Base-by-base conservation (phyloP, 2,797 vertebrate species). In the Bryconaethiops microstoma region DNA sequence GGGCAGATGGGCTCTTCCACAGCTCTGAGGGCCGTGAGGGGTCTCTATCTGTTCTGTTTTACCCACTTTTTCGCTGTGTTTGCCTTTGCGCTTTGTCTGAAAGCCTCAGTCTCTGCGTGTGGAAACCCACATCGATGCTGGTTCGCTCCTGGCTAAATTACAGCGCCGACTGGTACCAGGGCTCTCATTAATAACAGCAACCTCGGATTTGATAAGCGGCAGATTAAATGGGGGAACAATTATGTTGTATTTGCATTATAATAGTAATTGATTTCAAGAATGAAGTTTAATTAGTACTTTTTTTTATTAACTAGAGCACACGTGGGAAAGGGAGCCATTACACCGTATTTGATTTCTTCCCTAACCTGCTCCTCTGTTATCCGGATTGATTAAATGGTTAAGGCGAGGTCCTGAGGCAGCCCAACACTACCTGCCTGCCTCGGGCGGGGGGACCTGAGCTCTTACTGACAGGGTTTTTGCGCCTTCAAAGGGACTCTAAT, bases 211-310 rank as follows among this genome's bases (percentile, higher is more conserved):
- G 83, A 90, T 86, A 82, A 86, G 88, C 87, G 80, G 25, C 83
- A 79, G 87, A 89, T 85, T 74, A 83, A 84, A 86, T 55, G 17
- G 76, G 21, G 65, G 62, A 80, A 52, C 79, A 79, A 87, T 91
- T 90, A 88, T 88, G 80, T 83, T 52, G 76, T 87, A 88, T 94
- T 93, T 92, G 87, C 88, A 91, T 91, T 89, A 91, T 89, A 91
- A 91, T 90, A 89, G 88, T 83, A 87, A 88, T 89, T 91, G 88
- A 92, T 92, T 91, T 89, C 88, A 89, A 88, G 89, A 88, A 60
- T 59, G 81, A 78, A 40, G 83, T 90, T 92, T 92, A 92, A 93
- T 93, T 91, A 88, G 83, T 84, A 84, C 90, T 88, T 85, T 86
- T 90, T 84, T 71, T 79, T 88, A 73, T 76, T 78, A 76, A 35